These are phyloP conservation scores for Pseudotriccus pelzelni DNA, from an alignment of 2,797 vertebrate genomes.

Conservation along the genomic window DNA sequence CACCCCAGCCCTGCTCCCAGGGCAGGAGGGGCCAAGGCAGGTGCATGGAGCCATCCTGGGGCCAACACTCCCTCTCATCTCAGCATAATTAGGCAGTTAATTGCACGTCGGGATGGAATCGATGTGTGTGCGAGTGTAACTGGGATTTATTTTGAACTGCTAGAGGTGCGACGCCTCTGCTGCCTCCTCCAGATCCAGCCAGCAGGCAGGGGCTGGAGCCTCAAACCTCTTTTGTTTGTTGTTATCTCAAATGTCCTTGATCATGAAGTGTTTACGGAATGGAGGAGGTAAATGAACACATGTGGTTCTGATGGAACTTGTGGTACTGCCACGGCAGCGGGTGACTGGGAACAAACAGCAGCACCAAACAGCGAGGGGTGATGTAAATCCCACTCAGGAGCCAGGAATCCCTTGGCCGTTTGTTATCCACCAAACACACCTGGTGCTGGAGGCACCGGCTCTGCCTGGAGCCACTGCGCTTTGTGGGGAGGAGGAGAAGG, in stretches of 20 bases:
- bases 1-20: neutral
- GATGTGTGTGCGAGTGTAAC: neutral
- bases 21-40: fast-evolving
- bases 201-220: neutral
- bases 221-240: neutral
- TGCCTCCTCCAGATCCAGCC: neutral
- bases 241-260: constrained; percentile 11
- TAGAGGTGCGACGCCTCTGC: neutral
- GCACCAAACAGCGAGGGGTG: neutral
- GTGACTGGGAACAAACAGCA: neutral
- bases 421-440: neutral
- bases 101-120: constrained; percentile 21
- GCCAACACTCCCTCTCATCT: neutral
- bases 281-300: neutral
- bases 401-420: neutral
- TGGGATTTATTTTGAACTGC: constrained; percentile 23
- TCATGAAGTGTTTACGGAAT: neutral
- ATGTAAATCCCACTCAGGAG: neutral
- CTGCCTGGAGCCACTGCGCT: neutral
- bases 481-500: neutral
- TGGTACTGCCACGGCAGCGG: neutral
- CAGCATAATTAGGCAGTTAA: constrained; percentile 67
- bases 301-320: neutral
- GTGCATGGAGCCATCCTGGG: neutral
- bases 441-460: fast-evolving